A percentile compares a stretch with the other conserved stretches of the same genome.
Evolutionary conservation across 2,888 invertebrate species (phyloP).

Genomic region (Drosophila algonquin): DNA sequence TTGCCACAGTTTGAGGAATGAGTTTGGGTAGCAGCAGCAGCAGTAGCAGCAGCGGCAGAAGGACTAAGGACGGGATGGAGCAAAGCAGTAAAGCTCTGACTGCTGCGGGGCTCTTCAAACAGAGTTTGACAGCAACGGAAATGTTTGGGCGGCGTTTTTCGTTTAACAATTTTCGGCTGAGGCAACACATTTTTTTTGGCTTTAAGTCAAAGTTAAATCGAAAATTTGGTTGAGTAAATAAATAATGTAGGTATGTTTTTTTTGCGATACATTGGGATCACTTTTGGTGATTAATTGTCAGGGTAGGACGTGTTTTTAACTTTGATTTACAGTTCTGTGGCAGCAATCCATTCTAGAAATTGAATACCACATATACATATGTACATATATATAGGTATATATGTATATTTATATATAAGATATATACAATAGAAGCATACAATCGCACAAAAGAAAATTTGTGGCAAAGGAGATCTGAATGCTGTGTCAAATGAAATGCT

Average conservation of each 20-base stretch:
- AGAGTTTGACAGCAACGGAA: conserved; percentile 38
- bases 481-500: too few relatives aligned
- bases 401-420: too few relatives aligned
- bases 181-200: conserved; percentile 43
- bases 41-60: background rate
- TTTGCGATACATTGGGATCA: background rate
- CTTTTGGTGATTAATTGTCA: background rate
- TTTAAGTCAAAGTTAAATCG: conserved; percentile 44
- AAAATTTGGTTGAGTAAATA: conserved; percentile 13
- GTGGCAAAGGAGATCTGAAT: too few relatives aligned
- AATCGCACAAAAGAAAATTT: too few relatives aligned
- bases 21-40: conserved; percentile 3
- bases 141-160: conserved; percentile 45
- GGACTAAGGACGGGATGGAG: background rate
- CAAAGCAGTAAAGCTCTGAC: conserved; percentile 32
- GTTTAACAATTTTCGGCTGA: conserved; percentile 51
- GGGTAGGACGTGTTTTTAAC: background rate
- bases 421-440: too few relatives aligned
- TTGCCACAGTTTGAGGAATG: conserved; percentile 48
- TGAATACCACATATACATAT: too few relatives aligned
- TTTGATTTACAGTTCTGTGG: background rate
- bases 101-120: conserved; percentile 40
- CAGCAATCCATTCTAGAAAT: background rate
- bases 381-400: too few relatives aligned
- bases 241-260: background rate